Base-by-base conservation (phyloP, 2,888 invertebrate species). In the Malachius bipustulatus region DNA sequence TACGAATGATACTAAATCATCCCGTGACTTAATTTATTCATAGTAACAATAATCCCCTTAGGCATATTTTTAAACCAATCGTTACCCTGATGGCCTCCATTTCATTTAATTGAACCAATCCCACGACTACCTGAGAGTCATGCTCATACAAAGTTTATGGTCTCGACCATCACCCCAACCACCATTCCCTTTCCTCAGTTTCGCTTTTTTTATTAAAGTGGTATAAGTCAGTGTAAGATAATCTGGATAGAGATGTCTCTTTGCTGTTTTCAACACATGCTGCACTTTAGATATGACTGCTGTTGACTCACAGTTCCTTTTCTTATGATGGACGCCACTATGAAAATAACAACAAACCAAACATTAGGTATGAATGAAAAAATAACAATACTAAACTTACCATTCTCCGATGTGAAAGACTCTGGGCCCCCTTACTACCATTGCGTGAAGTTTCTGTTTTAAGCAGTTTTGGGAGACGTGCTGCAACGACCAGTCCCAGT, bases 401-500 rank as follows among this genome's bases (percentile, higher is more conserved):
- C 97, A 98, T 70, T 97, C 96, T 16, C 97, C 98, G 52, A 97
- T 94, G 66, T 98, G 98, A 65, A 96, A 94, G 38, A 98, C 91
- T 40, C 97, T 65, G 0, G 97, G 94, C 0, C 91, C 90, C 51
- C 88, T 81, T 54, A 90, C 81, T 47, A 91, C 77, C 67, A 96
- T 81, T 2, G 91, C 85, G 47, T 82, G 79, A 42, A 96, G 71
- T 49, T 83, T 84, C 37, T 70, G 67, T 1, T 72, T 70, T 39
- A 84, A 69, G 52, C 85, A 79, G 48, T 83, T 82, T 61, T 89
- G 87, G 1, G 90, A 88, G 34, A 93, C 72, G 58, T 90, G 85
- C 45, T 93, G 80, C 44, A 98, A 64, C 1, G 94, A 93, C 84
- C 97, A 98, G 55, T 98, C 97, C 97, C 97, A 98, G 59, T 98